phyloP scores from a whole-genome alignment of 2,888 invertebrate species.

The Globia sparganii region DNA sequence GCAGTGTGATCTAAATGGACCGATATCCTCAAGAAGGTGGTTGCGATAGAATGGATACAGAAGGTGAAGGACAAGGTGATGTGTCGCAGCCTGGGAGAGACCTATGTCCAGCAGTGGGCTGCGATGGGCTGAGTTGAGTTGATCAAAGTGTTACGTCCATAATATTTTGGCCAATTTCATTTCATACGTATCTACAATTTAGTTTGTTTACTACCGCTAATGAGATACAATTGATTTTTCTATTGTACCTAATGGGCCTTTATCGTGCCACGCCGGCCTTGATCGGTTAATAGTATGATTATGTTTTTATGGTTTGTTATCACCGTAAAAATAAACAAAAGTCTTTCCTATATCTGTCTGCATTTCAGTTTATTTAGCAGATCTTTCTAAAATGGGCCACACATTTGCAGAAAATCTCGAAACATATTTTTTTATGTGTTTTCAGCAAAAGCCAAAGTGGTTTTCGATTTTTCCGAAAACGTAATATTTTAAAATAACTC shows the following conservation, averaged over 20 bases:
- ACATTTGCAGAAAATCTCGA: neutral
- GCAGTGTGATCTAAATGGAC: neutral
- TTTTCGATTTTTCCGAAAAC: neutral
- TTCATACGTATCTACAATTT: neutral
- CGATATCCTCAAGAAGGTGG: neutral
- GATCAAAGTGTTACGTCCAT: neutral
- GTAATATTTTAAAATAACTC: slow-evolving; percentile 11
- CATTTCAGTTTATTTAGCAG: neutral
- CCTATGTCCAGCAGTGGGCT: neutral
- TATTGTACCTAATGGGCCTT: too few species aligned
- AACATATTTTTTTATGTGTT: neutral
- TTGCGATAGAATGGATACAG: neutral
- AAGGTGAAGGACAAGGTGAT: neutral
- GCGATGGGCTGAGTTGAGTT: neutral
- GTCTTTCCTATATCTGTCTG: neutral
- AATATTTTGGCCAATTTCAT: neutral
- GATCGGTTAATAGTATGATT: neutral
- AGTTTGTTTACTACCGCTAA: too few species aligned
- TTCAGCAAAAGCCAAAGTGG: neutral
- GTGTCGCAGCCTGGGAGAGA: neutral
- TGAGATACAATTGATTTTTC: too few species aligned
- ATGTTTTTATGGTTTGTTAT: neutral
- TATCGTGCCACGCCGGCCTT: too few species aligned
- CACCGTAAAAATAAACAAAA: neutral
- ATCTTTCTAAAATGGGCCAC: neutral